A percentile compares a stretch with the other conserved stretches of the same genome.
Conservation (phyloP, 2,888 invertebrate genomes). For the Syrista parreyssii region DNA sequence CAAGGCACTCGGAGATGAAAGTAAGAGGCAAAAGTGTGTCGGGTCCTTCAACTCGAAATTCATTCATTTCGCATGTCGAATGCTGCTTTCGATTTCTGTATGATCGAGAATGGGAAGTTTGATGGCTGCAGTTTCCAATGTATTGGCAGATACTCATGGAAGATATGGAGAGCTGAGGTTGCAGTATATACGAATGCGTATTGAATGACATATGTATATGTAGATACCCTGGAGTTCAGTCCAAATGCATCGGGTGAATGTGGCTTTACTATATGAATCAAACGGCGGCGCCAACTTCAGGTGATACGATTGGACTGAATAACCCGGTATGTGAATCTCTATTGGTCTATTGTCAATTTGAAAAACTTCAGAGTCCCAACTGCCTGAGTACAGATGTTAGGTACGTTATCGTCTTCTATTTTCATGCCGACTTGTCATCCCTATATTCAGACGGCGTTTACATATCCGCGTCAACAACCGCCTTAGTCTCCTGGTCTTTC, state of each 20-base stretch:
- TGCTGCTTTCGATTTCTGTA: not conserved
- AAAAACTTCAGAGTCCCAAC: not conserved
- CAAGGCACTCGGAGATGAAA: not conserved
- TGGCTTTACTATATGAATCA: not conserved
- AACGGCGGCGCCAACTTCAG: not conserved
- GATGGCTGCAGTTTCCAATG: not conserved
- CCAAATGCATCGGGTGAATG: not conserved
- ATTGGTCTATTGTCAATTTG: not conserved
- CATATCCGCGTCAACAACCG: not conserved
- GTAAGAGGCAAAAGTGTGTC: not conserved
- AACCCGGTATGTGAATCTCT: not conserved
- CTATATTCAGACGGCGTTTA: conserved; percentile 1
- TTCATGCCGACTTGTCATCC: conserved; percentile 2
- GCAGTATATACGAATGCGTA: not conserved
- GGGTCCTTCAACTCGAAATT: not conserved
- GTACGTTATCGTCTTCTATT: conserved; percentile 12
- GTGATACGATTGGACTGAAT: not conserved
- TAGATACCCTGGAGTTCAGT: not conserved
- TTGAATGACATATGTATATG: not conserved
- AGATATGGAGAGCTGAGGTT: not conserved
- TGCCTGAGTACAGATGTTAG: not conserved
- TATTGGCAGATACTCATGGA: not conserved
- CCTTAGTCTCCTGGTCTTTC: not conserved
- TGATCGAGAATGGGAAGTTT: not conserved
- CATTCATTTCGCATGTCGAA: not conserved